Evolutionary conservation across 2,888 invertebrate genomes (phyloP), one percentile per base, ranked within the genome.

Genomic region (Sycophila texana): DNA sequence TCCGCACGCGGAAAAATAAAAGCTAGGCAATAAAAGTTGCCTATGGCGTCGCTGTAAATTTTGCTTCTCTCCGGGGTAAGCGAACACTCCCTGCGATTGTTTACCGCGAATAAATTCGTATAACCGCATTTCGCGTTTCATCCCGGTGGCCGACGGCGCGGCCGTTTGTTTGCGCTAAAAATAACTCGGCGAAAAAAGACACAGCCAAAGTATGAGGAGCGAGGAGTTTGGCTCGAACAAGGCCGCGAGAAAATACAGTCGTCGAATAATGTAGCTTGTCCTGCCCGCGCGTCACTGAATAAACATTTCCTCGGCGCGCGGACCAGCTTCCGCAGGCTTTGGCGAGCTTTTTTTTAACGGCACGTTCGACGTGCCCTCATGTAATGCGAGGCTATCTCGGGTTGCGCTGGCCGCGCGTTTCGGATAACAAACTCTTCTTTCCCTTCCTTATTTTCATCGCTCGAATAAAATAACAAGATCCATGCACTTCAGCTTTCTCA

Each of bases 31-130:
- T 49, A 74, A 68, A 68, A 68, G 60, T 75, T 39, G 67, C n/a
- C 12, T 13, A 39, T 14, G 39, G 39, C 63, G 14, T 53, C 18
- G 66, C 1, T 55, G 61, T 68, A 68, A 51, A 75, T 68, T 75
- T 68, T 22, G 26, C 22, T 20, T 20, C 13, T 26, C 51, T 18
- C 13, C 60, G 13, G 39, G 5, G 66, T 16, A 12, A 4, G 18
- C 53, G 0, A 22, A 58, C 7, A 7, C 47, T 5, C 39, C 20
- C 1, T 20, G 57, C 73, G 55, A 47, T 66, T 74, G 57, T 74
- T 74, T 74, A 74, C 47, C 39, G 22, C 57, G 74, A 47, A 66
- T 74, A 65, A 66, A 65, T 66, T 66, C 53, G 53, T 10, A 39
- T 55, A 30, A 39, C 26, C 39, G n/a, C 5, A 14, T 57, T 57